phyloP scores from a whole-genome alignment of 2,797 vertebrate genomes.

The Craterocephalus amniculus region DNA sequence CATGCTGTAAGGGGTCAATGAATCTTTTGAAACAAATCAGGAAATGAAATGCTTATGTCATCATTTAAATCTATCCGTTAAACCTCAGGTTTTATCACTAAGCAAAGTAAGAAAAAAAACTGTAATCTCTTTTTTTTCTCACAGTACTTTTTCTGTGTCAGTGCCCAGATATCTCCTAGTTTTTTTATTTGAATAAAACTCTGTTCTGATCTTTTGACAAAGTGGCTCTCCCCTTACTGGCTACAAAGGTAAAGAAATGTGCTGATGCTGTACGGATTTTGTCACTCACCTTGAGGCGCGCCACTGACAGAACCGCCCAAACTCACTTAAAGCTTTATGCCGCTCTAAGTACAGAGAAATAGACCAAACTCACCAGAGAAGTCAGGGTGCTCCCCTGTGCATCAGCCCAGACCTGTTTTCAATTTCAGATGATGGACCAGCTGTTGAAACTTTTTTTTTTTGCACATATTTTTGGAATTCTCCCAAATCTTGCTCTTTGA shows the following conservation, averaged over 20 bases:
- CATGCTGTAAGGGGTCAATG: too few relatives aligned
- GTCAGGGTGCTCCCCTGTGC: slow-evolving; percentile 9
- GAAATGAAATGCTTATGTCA: neutral
- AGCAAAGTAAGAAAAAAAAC: slow-evolving; percentile 3
- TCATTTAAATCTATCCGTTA: slow-evolving; percentile 11
- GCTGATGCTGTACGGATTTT: slow-evolving; percentile 69
- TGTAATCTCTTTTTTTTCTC: neutral
- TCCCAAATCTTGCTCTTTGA: slow-evolving; percentile 46
- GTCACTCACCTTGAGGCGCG: slow-evolving; percentile 71
- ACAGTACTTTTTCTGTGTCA: slow-evolving; percentile 26
- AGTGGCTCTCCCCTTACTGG: slow-evolving; percentile 51
- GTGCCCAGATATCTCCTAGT: slow-evolving; percentile 40
- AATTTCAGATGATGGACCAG: slow-evolving; percentile 38
- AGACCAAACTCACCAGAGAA: slow-evolving; percentile 18
- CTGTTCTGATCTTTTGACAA: slow-evolving; percentile 61
- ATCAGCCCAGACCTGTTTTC: slow-evolving; percentile 27
- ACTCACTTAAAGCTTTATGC: slow-evolving; percentile 51
- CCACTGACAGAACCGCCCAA: slow-evolving; percentile 50
- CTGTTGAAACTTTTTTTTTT: slow-evolving; percentile 49
- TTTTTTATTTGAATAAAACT: slow-evolving; percentile 68
- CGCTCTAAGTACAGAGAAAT: slow-evolving; percentile 39
- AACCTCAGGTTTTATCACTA: neutral
- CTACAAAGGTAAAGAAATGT: slow-evolving; percentile 69
- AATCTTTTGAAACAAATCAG: too few relatives aligned
- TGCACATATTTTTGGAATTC: slow-evolving; percentile 31